Conservation (phyloP, 2,113 vertebrate species). For the Corythaeola cristata region DNA sequence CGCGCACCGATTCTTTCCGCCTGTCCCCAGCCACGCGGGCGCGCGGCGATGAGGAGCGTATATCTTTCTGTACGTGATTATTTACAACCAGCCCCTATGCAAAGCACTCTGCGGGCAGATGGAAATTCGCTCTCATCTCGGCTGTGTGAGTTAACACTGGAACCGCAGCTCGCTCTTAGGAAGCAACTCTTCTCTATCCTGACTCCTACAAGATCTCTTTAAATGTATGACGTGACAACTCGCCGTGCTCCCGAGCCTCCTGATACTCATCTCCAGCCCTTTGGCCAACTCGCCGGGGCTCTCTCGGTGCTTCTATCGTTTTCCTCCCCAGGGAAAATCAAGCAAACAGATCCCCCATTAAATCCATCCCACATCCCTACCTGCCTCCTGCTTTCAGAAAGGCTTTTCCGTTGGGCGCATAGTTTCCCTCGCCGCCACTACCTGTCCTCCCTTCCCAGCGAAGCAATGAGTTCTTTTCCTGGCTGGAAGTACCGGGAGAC, state of each 20-base stretch:
- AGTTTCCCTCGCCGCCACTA: background rate
- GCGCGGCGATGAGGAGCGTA: background rate
- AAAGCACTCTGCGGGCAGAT: background rate
- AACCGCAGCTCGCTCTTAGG: background rate
- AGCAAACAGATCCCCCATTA: background rate
- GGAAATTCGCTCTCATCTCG: background rate
- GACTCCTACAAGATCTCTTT: background rate
- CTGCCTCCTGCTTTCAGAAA: background rate
- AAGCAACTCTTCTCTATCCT: background rate
- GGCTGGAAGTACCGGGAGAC: background rate
- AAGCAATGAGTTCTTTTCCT: background rate
- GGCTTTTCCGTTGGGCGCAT: background rate
- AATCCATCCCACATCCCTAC: background rate
- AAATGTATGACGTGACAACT: background rate
- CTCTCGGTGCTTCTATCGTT: background rate
- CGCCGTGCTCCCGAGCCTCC: background rate
- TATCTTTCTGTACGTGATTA: background rate
- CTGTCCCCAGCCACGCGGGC: background rate
- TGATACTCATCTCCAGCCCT: background rate
- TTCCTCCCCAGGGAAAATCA: background rate
- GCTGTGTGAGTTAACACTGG: background rate
- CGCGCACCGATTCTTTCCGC: background rate
- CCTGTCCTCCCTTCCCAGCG: background rate
- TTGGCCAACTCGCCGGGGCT: background rate
- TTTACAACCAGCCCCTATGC: background rate